Conservation (phyloP, 2,797 vertebrate species). For the Eulemur coronatus region DNA sequence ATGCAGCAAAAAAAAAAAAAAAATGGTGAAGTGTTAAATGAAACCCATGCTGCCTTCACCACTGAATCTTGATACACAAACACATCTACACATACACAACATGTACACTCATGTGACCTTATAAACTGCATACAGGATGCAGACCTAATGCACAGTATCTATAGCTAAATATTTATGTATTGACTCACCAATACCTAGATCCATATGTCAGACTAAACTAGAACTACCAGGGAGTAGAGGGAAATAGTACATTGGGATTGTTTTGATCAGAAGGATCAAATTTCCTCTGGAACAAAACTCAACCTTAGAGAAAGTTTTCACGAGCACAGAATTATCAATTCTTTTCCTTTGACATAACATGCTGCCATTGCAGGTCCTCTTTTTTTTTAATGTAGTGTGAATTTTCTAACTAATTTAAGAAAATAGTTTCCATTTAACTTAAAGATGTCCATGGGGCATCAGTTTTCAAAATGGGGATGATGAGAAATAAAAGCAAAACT, state of each 20-base stretch:
- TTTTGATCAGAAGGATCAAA: background rate
- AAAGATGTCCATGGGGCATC: background rate
- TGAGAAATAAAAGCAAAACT: background rate
- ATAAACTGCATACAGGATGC: background rate
- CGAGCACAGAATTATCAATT: background rate
- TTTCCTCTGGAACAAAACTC: background rate
- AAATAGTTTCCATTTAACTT: background rate
- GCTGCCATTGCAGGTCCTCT: background rate
- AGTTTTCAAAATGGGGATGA: background rate
- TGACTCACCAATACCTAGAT: background rate
- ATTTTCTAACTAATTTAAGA: background rate
- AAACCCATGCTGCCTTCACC: background rate
- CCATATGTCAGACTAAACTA: background rate
- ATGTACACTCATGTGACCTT: background rate
- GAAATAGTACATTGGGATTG: background rate
- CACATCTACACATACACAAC: too few relatives aligned
- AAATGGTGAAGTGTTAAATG: background rate
- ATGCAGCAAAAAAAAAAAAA: background rate
- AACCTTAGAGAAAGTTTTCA: background rate
- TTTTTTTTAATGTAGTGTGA: constrained; percentile 2
- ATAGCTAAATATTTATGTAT: background rate
- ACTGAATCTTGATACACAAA: background rate
- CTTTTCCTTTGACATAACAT: background rate
- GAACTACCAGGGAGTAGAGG: background rate
- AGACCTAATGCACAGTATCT: background rate